Evolutionary conservation across 2,797 vertebrate species (phyloP).

Genomic region (Pangasius mekongensis): DNA sequence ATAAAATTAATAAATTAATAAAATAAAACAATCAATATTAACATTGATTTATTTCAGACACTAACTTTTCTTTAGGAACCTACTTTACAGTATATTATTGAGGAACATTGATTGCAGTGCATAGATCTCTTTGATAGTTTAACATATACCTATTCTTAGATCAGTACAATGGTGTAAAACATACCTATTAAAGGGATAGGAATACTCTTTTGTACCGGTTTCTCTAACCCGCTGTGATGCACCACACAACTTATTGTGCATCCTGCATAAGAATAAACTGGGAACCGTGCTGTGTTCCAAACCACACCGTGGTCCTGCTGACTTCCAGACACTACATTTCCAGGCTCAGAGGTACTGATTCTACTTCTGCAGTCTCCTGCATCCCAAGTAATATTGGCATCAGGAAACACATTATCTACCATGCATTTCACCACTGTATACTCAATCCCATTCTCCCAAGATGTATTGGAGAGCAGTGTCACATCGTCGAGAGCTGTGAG

Average conservation of each 20-base stretch:
- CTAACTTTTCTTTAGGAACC: background rate
- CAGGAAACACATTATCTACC: slow-evolving; percentile 61
- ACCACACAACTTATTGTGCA: slow-evolving; percentile 70
- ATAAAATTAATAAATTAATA: background rate
- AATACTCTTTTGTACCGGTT: slow-evolving; percentile 60
- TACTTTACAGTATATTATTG: background rate
- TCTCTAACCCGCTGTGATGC: slow-evolving; percentile 63
- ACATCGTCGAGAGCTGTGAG: slow-evolving; percentile 66
- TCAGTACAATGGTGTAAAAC: slow-evolving; percentile 32
- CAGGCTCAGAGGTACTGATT: slow-evolving; percentile 24
- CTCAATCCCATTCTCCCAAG: slow-evolving; percentile 61
- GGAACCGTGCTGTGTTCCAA: slow-evolving; percentile 60
- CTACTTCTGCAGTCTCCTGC: slow-evolving; percentile 41
- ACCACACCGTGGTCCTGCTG: slow-evolving; percentile 53
- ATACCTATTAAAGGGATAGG: slow-evolving; percentile 64
- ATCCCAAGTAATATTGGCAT: slow-evolving; percentile 67
- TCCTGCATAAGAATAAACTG: slow-evolving; percentile 64
- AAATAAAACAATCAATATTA: background rate
- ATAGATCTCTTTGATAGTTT: background rate
- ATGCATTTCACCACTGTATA: slow-evolving; percentile 65
- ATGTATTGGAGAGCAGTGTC: slow-evolving; percentile 58
- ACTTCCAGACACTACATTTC: slow-evolving; percentile 37
- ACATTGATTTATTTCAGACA: background rate
- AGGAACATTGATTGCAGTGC: background rate
- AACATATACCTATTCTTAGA: background rate